A percentile compares a stretch with the other conserved stretches of the same genome.
These are phyloP conservation scores for Axis porcinus DNA, from an alignment of 2,113 vertebrate genomes.

Conservation along the genomic window DNA sequence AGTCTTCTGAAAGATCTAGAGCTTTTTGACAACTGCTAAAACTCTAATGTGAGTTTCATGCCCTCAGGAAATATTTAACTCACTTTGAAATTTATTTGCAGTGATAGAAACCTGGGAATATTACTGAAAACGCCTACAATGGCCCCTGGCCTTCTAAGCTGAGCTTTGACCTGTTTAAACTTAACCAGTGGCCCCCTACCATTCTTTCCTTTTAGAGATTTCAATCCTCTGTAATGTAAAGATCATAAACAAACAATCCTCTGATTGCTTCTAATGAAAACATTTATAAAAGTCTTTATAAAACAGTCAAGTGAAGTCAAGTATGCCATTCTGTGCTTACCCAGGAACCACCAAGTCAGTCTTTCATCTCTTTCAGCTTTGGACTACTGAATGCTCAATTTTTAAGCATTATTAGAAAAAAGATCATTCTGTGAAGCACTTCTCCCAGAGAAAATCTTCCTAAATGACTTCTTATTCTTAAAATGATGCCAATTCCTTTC, in stretches of 20 bases:
- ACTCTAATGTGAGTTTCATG: constrained; percentile 78
- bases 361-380: constrained; percentile 36
- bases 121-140: neutral
- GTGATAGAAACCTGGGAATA: constrained; percentile 57
- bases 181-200: neutral
- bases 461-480: constrained; percentile 58
- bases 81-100: constrained; percentile 74
- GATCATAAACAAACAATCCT: constrained; percentile 14
- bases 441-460: constrained; percentile 57
- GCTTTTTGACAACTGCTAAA: constrained; percentile 77
- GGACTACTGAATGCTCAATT: constrained; percentile 37
- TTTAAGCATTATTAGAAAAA: constrained; percentile 41
- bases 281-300: neutral
- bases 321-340: neutral
- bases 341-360: constrained; percentile 25
- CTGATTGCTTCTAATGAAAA: constrained; percentile 39
- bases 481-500: neutral
- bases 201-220: neutral
- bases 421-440: constrained; percentile 47
- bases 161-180: neutral
- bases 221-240: neutral
- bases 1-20: constrained; percentile 77
- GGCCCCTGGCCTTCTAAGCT: neutral
- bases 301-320: neutral
- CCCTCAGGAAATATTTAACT: constrained; percentile 78